Conservation (phyloP, 2,888 invertebrate species). For the Didymodactylos carnosus region DNA sequence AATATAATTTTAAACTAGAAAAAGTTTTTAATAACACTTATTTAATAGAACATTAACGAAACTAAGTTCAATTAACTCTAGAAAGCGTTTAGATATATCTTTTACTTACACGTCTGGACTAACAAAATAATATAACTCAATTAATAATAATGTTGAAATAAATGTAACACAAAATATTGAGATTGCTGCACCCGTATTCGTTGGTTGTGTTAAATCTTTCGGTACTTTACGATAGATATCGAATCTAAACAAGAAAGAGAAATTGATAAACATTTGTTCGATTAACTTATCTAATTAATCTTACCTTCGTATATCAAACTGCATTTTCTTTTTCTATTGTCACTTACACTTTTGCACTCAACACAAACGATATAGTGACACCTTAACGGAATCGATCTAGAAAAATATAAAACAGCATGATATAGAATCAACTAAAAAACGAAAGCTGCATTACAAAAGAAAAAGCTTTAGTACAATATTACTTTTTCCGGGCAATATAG, state of each 20-base stretch:
- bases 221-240: slow-evolving; percentile 44
- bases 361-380: too few relatives aligned
- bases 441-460: neutral
- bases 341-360: too few relatives aligned
- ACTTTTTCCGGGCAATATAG: too few relatives aligned
- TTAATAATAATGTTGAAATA: slow-evolving; percentile 37
- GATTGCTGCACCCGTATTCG: slow-evolving; percentile 39
- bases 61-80: slow-evolving; percentile 18
- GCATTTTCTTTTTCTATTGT: neutral
- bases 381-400: neutral
- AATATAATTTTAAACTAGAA: too few relatives aligned
- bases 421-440: neutral
- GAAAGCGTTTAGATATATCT: neutral
- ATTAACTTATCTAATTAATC: neutral
- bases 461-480: neutral
- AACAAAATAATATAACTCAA: slow-evolving; percentile 37
- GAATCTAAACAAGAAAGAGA: slow-evolving; percentile 31
- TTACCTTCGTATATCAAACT: slow-evolving; percentile 13
- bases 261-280: neutral
- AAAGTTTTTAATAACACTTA: too few relatives aligned
- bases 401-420: neutral
- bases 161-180: slow-evolving; percentile 38
- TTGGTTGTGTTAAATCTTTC: slow-evolving; percentile 43
- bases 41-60: slow-evolving; percentile 4
- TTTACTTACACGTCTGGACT: slow-evolving; percentile 38